Evolutionary conservation across 2,797 vertebrate genomes (phyloP), one percentile per base, ranked within the genome.

Genomic region (Eutrigla gurnardus): DNA sequence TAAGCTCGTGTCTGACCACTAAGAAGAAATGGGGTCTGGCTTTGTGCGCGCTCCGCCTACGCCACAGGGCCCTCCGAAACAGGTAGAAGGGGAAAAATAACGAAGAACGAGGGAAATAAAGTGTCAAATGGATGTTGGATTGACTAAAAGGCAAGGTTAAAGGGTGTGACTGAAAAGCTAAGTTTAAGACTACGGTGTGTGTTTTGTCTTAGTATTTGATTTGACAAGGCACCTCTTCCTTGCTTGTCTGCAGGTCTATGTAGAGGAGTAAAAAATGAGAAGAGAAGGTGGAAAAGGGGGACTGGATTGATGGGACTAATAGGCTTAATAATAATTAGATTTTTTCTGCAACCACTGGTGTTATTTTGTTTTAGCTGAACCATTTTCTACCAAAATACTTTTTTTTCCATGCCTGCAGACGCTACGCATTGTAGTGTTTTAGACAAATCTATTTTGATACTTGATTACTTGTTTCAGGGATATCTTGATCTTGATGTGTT

Each of bases 11-110:
- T 72, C 63, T 42, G 49, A 62, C 80, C 35, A 55, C 73, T 3
- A 88, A 81, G 88, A 92, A 87, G 87, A 88, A 73, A 77, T 91
- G 93, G 92, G 79, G 90, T 58, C 89, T 95, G 55, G 93, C 94
- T 47, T 76, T 94, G 62, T 93, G 90, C 43, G 91, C 71, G 0
- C 93, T 95, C 15, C 90, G 94, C 25, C 84, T 95, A 73, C 93
- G 92, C 25, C 94, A 95, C 88, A 88, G 88, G 77, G 94, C 93
- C 15, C 77, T 91, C 25, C 91, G 71, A 52, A 78, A 76, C 84
- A 95, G 94, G 94, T 95, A 94, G 80, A 78, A 25, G 13, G 17
- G 14, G 42, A 18, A 39, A 46, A 53, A 46, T n/a, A 12, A 15
- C n/a, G 14, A 10, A 47, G 6, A 49, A 57, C 1, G 1, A 59